A percentile compares a stretch with the other conserved stretches of the same genome.
Evolutionary conservation across 2,888 invertebrate species (phyloP).

Genomic region (Aspidiotus destructor): DNA sequence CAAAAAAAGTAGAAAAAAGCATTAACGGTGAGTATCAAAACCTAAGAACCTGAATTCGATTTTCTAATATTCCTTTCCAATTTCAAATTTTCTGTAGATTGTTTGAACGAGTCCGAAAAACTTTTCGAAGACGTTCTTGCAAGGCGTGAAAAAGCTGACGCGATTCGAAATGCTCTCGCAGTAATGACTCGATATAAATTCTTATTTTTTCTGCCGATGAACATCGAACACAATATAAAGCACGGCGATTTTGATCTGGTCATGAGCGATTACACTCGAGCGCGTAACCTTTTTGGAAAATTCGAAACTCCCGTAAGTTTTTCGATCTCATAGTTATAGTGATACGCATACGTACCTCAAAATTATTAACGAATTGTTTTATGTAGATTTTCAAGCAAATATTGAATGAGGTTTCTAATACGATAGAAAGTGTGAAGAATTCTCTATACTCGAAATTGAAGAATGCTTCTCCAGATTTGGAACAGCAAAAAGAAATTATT

Average conservation of each 20-base stretch:
- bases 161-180: conserved; percentile 86
- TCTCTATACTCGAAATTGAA: conserved; percentile 73
- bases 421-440: conserved; percentile 69
- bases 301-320: conserved; percentile 73
- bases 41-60: conserved; percentile 1
- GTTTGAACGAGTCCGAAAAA: conserved; percentile 81
- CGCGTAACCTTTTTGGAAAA: conserved; percentile 88
- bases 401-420: conserved; percentile 79
- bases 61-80: conserved; percentile 8
- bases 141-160: conserved; percentile 88
- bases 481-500: conserved; percentile 90
- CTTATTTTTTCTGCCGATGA: conserved; percentile 87
- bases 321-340: not conserved
- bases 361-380: no score
- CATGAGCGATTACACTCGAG: conserved; percentile 93
- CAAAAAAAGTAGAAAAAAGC: conserved; percentile 64
- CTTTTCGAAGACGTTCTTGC: conserved; percentile 86
- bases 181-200: conserved; percentile 89
- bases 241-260: conserved; percentile 94
- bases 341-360: no score
- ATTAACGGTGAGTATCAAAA: conserved; percentile 53
- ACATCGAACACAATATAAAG: conserved; percentile 85
- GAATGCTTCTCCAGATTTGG: conserved; percentile 82
- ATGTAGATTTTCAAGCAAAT: conserved; percentile 72
- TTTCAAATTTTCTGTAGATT: conserved; percentile 50